Evolutionary conservation across 2,113 vertebrate genomes (phyloP).

Genomic region (Dipodomys ordii): DNA sequence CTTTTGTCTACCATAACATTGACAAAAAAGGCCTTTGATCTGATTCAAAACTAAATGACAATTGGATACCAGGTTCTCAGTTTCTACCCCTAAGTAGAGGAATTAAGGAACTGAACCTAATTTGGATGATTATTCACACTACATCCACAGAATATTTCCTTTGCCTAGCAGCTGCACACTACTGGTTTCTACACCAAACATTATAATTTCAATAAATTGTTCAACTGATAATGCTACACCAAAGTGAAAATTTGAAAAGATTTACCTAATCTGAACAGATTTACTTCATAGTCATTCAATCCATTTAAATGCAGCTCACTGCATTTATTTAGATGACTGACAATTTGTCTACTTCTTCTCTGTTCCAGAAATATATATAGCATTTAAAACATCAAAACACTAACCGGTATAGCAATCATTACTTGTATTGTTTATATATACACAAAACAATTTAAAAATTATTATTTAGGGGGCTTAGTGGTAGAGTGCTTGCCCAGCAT

Average conservation of each 20-base stretch:
- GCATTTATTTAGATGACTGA: not conserved
- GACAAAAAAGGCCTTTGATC: conserved; percentile 17
- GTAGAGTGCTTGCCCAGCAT: too few relatives aligned
- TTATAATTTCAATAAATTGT: not conserved
- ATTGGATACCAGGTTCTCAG: not conserved
- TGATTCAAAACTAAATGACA: conserved; percentile 44
- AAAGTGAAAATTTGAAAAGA: not conserved
- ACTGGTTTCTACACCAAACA: not conserved
- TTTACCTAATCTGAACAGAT: not conserved
- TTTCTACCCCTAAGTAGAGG: not conserved
- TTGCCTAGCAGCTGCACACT: not conserved
- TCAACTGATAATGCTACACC: not conserved
- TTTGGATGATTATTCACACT: not conserved
- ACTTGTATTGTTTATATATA: not conserved
- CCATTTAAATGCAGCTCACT: not conserved
- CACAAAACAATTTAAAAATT: not conserved
- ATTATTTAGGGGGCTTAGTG: not conserved
- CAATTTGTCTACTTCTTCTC: not conserved
- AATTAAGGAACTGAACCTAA: not conserved
- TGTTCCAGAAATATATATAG: not conserved
- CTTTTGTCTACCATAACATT: not conserved
- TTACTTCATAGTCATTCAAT: conserved; percentile 2
- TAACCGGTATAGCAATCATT: not conserved
- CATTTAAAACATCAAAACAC: not conserved
- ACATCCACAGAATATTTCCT: not conserved